These are phyloP conservation scores for Torymus auratus DNA, from an alignment of 2,888 invertebrate genomes.

Conservation along the genomic window DNA sequence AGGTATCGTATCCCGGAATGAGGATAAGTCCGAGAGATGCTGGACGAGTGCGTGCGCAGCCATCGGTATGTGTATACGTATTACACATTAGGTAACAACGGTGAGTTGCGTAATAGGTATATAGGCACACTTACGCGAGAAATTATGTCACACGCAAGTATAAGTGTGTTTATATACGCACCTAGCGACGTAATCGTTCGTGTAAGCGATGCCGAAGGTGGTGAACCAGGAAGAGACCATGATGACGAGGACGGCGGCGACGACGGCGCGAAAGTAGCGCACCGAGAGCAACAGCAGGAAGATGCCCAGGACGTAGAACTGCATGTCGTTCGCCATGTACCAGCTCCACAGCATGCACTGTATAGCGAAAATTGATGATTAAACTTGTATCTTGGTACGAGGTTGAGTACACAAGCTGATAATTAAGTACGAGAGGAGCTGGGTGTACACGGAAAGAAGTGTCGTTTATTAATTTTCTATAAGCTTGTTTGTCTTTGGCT, in stretches of 20 bases:
- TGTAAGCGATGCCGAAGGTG: conserved; percentile 86
- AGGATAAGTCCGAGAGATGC: background rate
- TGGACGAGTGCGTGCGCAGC: too few species aligned
- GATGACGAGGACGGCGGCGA: conserved; percentile 79
- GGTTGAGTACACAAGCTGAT: too few species aligned
- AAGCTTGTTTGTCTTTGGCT: too few species aligned
- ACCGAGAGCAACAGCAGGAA: conserved; percentile 74
- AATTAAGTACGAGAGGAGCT: too few species aligned
- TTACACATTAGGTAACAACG: conserved; percentile 28
- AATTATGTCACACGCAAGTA: conserved; percentile 40
- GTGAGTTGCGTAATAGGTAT: conserved; percentile 22
- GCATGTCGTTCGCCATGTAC: conserved; percentile 77
- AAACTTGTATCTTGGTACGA: too few species aligned
- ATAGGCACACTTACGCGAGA: background rate
- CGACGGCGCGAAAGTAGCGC: conserved; percentile 80
- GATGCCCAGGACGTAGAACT: conserved; percentile 76
- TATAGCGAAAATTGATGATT: conserved; percentile 56
- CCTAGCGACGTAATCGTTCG: conserved; percentile 82
- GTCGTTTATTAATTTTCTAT: too few species aligned
- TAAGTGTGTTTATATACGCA: conserved; percentile 59
- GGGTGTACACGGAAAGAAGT: too few species aligned
- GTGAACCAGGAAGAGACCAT: conserved; percentile 86
- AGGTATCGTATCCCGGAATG: background rate
- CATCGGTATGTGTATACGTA: too few species aligned
- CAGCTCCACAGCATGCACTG: conserved; percentile 78